Base-by-base conservation (phyloP, 1,140 invertebrate genomes). In the Aricia agestis region DNA sequence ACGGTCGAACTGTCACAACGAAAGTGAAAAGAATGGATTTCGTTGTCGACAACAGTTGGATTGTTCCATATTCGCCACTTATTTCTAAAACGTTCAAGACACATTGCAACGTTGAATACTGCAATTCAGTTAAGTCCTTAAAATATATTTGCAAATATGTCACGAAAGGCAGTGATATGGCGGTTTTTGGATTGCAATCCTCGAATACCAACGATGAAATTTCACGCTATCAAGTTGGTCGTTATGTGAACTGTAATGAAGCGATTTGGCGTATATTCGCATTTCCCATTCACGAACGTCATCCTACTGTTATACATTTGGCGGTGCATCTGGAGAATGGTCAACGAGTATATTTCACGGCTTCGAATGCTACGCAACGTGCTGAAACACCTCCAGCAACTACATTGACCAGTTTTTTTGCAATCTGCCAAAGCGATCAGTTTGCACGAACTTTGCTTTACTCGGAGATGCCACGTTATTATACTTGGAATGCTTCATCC, bases 241-340 rank as follows among this genome's bases (percentile, higher is more conserved):
- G 89, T 61, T 92, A 92, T 82, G 82, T 92, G 10, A 86, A 79
- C 68, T 68, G 77, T 68, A 77, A 76, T 75, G 86, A 92, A 85
- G 88, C 82, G 17, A 80, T 81, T 72, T 91, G 88, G 82, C 78
- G 79, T 69, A 81, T 74, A 76, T 83, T 76, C 78, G 78, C 72
- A 78, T 83, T 89, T 74, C 66, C 82, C 10, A 84, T 89, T 70
- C 89, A 93, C 76, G 85, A 93, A 79, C 67, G 87, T 32, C 75
- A 84, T 65, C 77, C 75, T 31, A 75, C 77, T 72, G 77, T 77
- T 66, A 19, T 72, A 6, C 85, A 90, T 73, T 80, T 93, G 41
- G 80, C 80, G 6, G 90, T 93, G 9, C 92, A 93, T 86, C 74
- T 94, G 15, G 81, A 89, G 76, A 89, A 88, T 80, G 82, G 86